A percentile compares a stretch with the other conserved stretches of the same genome.
These are phyloP conservation scores for Gouania willdenowi DNA, from an alignment of 2,797 vertebrate species.

Conservation along the genomic window DNA sequence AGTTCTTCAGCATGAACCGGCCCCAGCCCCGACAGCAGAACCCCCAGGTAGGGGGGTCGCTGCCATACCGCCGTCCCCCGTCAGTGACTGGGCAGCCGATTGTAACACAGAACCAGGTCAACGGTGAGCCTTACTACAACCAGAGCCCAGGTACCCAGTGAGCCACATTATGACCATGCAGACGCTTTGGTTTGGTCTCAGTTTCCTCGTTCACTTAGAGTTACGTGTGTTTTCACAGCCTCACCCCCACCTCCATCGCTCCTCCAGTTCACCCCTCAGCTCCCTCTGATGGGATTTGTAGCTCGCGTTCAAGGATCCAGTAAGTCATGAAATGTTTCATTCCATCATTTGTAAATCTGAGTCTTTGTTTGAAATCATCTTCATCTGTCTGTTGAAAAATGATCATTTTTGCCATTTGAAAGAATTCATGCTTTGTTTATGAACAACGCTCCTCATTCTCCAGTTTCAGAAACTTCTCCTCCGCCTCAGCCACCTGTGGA, in stretches of 20 bases:
- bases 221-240: slow-evolving; percentile 62
- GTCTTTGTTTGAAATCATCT: no score
- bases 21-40: slow-evolving; percentile 83
- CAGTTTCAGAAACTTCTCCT: slow-evolving; percentile 86
- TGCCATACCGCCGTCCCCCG: slow-evolving; percentile 90
- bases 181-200: no score
- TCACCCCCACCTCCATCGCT: slow-evolving; percentile 88
- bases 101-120: slow-evolving; percentile 79
- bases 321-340: slow-evolving; percentile 73
- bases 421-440: no score
- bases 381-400: neutral
- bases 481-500: slow-evolving; percentile 79
- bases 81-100: slow-evolving; percentile 85
- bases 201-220: no score
- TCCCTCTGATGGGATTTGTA: slow-evolving; percentile 96
- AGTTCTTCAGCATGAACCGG: slow-evolving; percentile 98
- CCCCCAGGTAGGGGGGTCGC: slow-evolving; percentile 87
- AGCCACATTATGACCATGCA: no score
- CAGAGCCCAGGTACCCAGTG: slow-evolving; percentile 68
- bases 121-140: slow-evolving; percentile 58
- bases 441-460: no score
- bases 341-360: neutral
- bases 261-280: slow-evolving; percentile 95
- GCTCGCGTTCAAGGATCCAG: slow-evolving; percentile 97
- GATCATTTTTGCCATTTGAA: no score